Evolutionary conservation across 2,888 invertebrate genomes (phyloP).

Genomic region (Malachius bipustulatus): DNA sequence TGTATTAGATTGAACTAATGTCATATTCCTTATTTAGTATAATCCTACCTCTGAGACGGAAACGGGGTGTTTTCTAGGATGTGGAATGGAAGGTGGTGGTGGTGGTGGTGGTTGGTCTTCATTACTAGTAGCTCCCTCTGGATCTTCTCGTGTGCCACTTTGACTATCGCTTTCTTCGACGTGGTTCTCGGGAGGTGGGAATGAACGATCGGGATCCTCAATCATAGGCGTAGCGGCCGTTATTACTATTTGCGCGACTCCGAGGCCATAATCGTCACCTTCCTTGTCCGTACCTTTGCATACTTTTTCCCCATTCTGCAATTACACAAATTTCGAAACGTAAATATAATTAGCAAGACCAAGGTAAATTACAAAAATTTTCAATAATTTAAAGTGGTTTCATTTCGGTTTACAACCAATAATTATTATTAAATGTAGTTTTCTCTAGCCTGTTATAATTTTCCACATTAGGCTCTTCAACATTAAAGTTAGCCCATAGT

Average conservation of each 20-base stretch:
- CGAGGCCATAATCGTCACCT: conserved; percentile 53
- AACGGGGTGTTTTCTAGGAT: conserved; percentile 2
- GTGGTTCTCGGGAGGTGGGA: conserved; percentile 48
- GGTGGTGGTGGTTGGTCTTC: not conserved
- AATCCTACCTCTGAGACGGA: conserved; percentile 9
- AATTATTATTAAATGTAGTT: too few species aligned
- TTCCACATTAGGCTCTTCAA: too few species aligned
- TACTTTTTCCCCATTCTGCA: conserved; percentile 19
- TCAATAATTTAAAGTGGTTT: too few species aligned
- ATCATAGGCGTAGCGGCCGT: conserved; percentile 89
- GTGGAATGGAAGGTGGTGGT: not conserved
- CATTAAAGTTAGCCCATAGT: too few species aligned
- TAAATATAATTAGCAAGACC: too few species aligned
- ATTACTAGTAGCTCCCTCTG: conserved; percentile 14
- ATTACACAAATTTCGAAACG: conserved; percentile 4
- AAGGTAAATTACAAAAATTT: conserved; percentile 1
- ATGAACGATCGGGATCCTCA: conserved; percentile 72
- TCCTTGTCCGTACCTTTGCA: conserved; percentile 17
- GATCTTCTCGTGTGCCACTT: conserved; percentile 16
- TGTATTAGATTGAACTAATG: too few species aligned
- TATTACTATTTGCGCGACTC: conserved; percentile 82
- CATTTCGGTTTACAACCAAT: too few species aligned
- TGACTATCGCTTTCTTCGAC: too few species aligned
- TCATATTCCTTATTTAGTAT: too few species aligned
- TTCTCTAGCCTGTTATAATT: too few species aligned